Conservation (phyloP, 2,113 vertebrate genomes). For the Oenanthe oenanthe region DNA sequence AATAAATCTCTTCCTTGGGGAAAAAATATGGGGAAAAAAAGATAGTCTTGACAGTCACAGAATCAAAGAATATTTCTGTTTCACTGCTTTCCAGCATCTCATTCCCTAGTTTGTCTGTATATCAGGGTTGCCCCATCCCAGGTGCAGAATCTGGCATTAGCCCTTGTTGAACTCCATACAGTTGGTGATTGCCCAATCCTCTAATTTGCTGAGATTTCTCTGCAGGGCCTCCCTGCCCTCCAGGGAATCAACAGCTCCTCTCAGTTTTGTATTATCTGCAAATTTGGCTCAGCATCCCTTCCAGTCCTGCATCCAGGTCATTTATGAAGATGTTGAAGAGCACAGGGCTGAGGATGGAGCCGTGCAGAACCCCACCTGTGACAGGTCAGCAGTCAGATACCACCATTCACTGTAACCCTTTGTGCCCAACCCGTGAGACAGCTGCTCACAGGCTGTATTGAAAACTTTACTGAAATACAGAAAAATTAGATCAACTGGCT, state of each 20-base stretch:
- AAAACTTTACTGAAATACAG: neutral
- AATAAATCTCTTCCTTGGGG: neutral
- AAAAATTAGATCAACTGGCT: neutral
- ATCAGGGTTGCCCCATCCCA: neutral
- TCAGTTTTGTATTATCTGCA: neutral
- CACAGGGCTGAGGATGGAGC: neutral
- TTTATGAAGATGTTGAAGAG: neutral
- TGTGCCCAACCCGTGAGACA: neutral
- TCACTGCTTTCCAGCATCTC: neutral
- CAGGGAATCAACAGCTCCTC: neutral
- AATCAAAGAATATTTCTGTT: neutral
- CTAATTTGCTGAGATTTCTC: neutral
- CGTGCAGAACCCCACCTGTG: neutral
- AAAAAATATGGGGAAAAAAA: neutral
- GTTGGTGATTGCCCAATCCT: neutral
- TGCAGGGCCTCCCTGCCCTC: neutral
- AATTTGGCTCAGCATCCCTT: neutral
- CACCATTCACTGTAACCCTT: neutral
- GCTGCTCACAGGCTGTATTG: neutral
- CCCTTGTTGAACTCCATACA: fast-evolving
- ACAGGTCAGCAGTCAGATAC: neutral
- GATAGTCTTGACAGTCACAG: neutral
- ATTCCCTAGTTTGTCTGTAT: fast-evolving
- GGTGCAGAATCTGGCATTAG: neutral
- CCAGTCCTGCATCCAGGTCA: neutral